phyloP scores from a whole-genome alignment of 1,140 invertebrate genomes.

The Coelopa frigida region DNA sequence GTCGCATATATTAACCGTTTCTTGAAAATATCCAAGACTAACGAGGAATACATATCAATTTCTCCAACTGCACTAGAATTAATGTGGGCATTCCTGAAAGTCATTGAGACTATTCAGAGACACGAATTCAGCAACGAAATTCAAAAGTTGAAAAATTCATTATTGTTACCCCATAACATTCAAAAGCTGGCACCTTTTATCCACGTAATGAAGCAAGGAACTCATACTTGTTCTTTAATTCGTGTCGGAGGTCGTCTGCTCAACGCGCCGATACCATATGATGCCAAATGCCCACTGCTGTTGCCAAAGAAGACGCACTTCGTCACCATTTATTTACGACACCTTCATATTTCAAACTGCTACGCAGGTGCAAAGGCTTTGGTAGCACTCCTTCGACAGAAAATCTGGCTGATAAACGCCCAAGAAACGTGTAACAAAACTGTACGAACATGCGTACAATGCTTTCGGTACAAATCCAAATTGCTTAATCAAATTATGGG shows the following conservation, averaged over 20 bases:
- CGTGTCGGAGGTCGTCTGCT: conserved; percentile 3
- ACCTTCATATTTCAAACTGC: conserved; percentile 1
- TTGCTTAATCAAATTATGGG: conserved; percentile 9
- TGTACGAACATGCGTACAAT: conserved; percentile 5
- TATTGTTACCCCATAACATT: not conserved
- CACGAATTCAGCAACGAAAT: not conserved
- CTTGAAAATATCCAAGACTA: too few species aligned
- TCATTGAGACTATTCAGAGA: not conserved
- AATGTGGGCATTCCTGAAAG: not conserved
- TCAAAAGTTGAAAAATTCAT: not conserved
- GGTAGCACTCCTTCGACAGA: not conserved
- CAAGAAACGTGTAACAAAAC: conserved; percentile 6
- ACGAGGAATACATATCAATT: not conserved
- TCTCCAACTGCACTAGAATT: not conserved
- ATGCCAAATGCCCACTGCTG: conserved; percentile 3
- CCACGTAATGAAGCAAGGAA: not conserved
- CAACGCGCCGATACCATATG: not conserved
- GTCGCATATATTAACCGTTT: conserved; percentile 1
- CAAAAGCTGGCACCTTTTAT: conserved; percentile 8
- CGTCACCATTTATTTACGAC: not conserved
- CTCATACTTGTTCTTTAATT: not conserved
- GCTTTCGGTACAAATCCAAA: not conserved
- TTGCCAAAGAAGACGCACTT: conserved; percentile 6
- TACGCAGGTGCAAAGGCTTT: conserved; percentile 7
- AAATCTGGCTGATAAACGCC: conserved; percentile 9